Evolutionary conservation across 2,113 vertebrate genomes (phyloP).

Genomic region (Thomomys bottae): DNA sequence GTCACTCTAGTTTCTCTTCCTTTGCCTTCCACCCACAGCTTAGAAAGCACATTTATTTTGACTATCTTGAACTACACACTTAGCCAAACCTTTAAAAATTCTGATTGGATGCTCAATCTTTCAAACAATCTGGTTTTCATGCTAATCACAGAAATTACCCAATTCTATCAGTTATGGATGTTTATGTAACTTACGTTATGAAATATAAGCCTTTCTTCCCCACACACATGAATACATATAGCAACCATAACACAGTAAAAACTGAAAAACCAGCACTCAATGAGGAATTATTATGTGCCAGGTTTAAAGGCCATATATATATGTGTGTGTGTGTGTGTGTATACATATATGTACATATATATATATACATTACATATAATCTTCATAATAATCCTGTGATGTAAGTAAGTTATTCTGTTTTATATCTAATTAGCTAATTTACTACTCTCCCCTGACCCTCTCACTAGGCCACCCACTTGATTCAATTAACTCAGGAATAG

Average conservation of each 20-base stretch:
- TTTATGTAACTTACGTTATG: neutral
- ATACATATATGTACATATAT: too few relatives aligned
- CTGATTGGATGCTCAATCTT: neutral
- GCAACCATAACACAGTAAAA: neutral
- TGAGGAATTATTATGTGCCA: neutral
- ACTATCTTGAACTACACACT: neutral
- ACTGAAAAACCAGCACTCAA: constrained; percentile 7
- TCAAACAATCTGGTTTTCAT: neutral
- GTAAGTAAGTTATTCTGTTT: neutral
- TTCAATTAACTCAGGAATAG: neutral
- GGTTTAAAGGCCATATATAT: neutral
- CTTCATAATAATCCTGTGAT: neutral
- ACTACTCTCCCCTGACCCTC: neutral
- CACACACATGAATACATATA: neutral
- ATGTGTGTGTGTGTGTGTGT: neutral
- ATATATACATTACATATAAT: neutral
- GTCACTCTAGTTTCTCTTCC: neutral
- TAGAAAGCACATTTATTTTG: neutral
- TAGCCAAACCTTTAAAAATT: neutral
- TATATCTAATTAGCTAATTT: neutral
- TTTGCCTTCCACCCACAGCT: neutral
- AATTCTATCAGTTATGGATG: neutral
- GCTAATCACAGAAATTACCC: neutral
- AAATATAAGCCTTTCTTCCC: neutral
- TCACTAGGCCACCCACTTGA: neutral